Base-by-base conservation (phyloP, 2,888 invertebrate genomes). In the Papilio elwesi region DNA sequence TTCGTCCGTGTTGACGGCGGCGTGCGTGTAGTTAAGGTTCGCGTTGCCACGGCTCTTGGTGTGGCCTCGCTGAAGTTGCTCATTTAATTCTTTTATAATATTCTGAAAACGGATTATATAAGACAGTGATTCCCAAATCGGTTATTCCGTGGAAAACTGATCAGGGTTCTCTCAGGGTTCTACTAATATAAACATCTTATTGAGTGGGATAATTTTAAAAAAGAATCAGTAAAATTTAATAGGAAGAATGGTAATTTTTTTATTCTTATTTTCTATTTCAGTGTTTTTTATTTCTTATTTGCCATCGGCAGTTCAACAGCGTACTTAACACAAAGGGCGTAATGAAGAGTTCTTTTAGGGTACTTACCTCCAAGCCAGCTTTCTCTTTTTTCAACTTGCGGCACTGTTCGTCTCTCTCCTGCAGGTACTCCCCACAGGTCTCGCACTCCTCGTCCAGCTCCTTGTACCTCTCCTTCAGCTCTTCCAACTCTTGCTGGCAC, bases 371-470 rank as follows among this genome's bases (percentile, higher is more conserved):
- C 49, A 94, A 78, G 2, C 83, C 79, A 0, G 71, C 66, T 36
- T 90, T 91, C 51, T 93, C 89, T 26, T 78, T 82, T 76, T 82
- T 88, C 0, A 94, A 79, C 26, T 79, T 76, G 15, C 67, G 51
- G 76, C 92, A 90, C 75, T 88, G 88, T n/a, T 82, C 85, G 72
- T 92, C 91, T 59, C 89, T 82, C 73, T 93, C 92, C 0, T 81
- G 81, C 74, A 91, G 77, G 78, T 91, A 91, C 76, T 88, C 82
- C 0, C 89, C 86, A 76, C 91, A 94, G 0, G 82, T 91, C 62
- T 95, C 94, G 75, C 94, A 91, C 76, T 95, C 95, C 0, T 91
- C 90, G 52, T 90, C 90, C 51, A 94, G 73, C 49, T 95, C 94
- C 13, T 83, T 83, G 78, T 91, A 93, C 66, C 84, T 87, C 51